Conservation (phyloP, 2,797 vertebrate species). For the Anabas testudineus region DNA sequence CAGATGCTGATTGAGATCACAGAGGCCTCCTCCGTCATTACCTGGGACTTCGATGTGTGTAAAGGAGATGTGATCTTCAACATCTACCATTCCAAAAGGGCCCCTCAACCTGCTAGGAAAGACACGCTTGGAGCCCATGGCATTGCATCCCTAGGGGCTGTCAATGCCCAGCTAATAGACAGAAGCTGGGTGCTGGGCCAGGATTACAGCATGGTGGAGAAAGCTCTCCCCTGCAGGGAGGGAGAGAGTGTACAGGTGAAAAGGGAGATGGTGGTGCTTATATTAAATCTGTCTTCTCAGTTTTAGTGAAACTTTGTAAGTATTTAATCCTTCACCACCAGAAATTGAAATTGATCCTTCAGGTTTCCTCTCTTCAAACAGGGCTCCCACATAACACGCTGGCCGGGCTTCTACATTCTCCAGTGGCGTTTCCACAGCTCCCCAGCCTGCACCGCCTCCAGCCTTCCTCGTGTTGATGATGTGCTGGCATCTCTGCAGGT, state of each 20-base stretch:
- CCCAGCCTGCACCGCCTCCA: slow-evolving; percentile 89
- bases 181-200: slow-evolving; percentile 90
- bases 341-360: neutral
- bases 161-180: slow-evolving; percentile 92
- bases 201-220: slow-evolving; percentile 97
- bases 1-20: slow-evolving; percentile 93
- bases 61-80: slow-evolving; percentile 95
- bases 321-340: neutral
- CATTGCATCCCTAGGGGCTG: slow-evolving; percentile 84
- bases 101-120: slow-evolving; percentile 87
- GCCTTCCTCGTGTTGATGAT: slow-evolving; percentile 92
- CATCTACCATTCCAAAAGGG: slow-evolving; percentile 93
- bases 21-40: slow-evolving; percentile 94
- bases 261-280: neutral
- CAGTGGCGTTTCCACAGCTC: slow-evolving; percentile 94
- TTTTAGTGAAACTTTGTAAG: neutral
- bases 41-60: slow-evolving; percentile 97
- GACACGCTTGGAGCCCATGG: slow-evolving; percentile 88
- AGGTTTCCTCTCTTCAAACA: slow-evolving; percentile 60
- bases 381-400: slow-evolving; percentile 95
- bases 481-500: slow-evolving; percentile 95
- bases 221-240: slow-evolving; percentile 90
- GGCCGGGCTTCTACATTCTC: slow-evolving; percentile 97
- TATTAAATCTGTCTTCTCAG: neutral
- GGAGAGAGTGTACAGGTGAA: slow-evolving; percentile 96